phyloP scores from a whole-genome alignment of 2,113 vertebrate genomes.

The Melospiza georgiana region DNA sequence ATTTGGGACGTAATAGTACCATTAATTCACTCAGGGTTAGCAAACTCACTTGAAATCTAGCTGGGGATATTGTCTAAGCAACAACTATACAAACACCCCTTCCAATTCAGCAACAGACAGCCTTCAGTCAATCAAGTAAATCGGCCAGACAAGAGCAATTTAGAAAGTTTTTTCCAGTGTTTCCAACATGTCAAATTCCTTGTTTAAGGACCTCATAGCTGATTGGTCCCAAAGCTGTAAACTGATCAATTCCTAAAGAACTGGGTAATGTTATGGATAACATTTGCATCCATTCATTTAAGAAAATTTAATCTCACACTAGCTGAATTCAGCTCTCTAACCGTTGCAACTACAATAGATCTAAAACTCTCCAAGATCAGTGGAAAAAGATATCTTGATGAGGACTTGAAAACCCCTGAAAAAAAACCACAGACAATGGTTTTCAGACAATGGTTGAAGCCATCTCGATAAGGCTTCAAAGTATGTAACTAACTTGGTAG shows the following conservation, averaged over 20 bases:
- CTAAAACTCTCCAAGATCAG: background rate
- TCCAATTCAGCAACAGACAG: background rate
- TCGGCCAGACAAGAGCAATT: background rate
- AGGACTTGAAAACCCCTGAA: background rate
- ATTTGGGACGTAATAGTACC: background rate
- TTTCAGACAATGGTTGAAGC: background rate
- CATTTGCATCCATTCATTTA: background rate
- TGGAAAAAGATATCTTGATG: background rate
- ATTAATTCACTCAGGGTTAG: background rate
- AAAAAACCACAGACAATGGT: background rate
- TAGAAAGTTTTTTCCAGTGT: background rate
- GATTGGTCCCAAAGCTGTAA: background rate
- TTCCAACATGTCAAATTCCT: background rate
- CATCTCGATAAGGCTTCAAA: background rate
- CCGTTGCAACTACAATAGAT: background rate
- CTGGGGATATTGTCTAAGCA: background rate
- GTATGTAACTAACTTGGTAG: background rate
- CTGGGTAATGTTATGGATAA: background rate
- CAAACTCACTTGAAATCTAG: background rate
- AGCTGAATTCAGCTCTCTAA: background rate
- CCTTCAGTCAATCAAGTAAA: background rate
- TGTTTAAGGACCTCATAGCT: background rate
- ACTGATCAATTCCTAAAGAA: background rate
- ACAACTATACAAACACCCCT: background rate
- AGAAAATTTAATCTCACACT: background rate